Conservation (phyloP, 2,888 invertebrate species). For the Drosophila rellima region DNA sequence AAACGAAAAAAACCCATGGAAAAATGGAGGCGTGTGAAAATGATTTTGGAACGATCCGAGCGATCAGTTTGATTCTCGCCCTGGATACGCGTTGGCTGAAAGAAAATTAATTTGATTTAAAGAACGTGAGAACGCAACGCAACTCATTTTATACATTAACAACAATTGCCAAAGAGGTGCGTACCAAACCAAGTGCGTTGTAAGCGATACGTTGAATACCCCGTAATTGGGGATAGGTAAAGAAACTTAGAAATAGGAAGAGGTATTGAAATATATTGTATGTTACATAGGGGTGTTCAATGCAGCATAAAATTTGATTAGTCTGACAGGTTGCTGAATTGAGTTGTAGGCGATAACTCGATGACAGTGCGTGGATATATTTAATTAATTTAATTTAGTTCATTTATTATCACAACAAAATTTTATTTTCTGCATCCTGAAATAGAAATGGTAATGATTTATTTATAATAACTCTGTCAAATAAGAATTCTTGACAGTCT, state of each 20-base stretch:
- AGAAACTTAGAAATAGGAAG: background rate
- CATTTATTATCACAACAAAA: too few relatives aligned
- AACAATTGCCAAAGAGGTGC: slow-evolving; percentile 42
- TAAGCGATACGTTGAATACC: slow-evolving; percentile 39
- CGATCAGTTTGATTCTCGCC: slow-evolving; percentile 21
- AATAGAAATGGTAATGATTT: too few relatives aligned
- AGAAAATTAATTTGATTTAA: slow-evolving; percentile 55
- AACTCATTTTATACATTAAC: slow-evolving; percentile 27
- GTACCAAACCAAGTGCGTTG: slow-evolving; percentile 35
- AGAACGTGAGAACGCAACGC: slow-evolving; percentile 59
- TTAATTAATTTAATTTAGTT: too few relatives aligned
- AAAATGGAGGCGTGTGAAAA: slow-evolving; percentile 65
- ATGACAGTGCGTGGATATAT: slow-evolving; percentile 10
- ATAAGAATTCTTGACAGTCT: too few relatives aligned
- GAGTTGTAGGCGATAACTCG: slow-evolving; percentile 30
- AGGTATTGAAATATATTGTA: background rate
- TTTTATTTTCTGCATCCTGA: too few relatives aligned
- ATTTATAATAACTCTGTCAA: too few relatives aligned
- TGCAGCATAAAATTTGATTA: slow-evolving; percentile 58
- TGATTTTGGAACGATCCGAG: slow-evolving; percentile 32
- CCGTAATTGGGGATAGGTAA: background rate
- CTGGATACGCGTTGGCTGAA: slow-evolving; percentile 31
- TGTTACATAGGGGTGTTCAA: slow-evolving; percentile 43
- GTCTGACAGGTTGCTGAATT: slow-evolving; percentile 42
- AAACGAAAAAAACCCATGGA: slow-evolving; percentile 25